Evolutionary conservation across 2,113 vertebrate genomes (phyloP), one percentile per base, ranked within the genome.

Genomic region (Hepsetus odoe): DNA sequence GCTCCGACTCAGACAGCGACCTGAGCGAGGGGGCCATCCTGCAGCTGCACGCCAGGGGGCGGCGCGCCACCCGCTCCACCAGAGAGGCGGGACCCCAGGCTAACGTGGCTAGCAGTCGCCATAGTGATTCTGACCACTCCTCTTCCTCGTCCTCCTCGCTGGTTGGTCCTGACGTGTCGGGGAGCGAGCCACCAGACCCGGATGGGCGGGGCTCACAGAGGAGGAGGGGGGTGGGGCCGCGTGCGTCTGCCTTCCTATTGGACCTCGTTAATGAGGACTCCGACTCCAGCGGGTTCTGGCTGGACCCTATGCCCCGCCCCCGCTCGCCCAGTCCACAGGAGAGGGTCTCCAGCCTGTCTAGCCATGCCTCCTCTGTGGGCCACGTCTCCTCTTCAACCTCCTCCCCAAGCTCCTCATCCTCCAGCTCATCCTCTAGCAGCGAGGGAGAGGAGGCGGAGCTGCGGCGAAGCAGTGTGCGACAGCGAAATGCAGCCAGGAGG

Each of bases 1-100:
- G 97, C 83, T 98, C 97, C 0, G 97, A 99, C 82, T 99, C 98
- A 0, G 98, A 99, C 88, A 97, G 95, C 0, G 97, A 98, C 89
- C 82, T 93, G 79, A 99, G 97, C 5, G 97, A 98, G 85, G 96
- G 95, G 38, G 98, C 98, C 4, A 97, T 99, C 89, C 90, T 98
- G 82, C 97, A 98, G 90, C 95, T 99, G 14, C 97, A 97, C 0
- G 95, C 96, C 0, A 94, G 96, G 0, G 95, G 97, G 1, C 97
- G 96, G 0, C 88, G 89, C 35, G 30, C 88, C 18, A 79, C 86
- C 33, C 94, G 85, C 83, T 92, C 76, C 92, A 91, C 0, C 92
- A 13, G 46, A 10, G 32, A 62, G 56, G 59, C 24, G 33, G 59
- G 68, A 12, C 26, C 73, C 0, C 38, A 74, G 22, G 55, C 83